A percentile compares a stretch with the other conserved stretches of the same genome.
Evolutionary conservation across 1,140 invertebrate genomes (phyloP).

Genomic region (Drosophila kurseongensis): DNA sequence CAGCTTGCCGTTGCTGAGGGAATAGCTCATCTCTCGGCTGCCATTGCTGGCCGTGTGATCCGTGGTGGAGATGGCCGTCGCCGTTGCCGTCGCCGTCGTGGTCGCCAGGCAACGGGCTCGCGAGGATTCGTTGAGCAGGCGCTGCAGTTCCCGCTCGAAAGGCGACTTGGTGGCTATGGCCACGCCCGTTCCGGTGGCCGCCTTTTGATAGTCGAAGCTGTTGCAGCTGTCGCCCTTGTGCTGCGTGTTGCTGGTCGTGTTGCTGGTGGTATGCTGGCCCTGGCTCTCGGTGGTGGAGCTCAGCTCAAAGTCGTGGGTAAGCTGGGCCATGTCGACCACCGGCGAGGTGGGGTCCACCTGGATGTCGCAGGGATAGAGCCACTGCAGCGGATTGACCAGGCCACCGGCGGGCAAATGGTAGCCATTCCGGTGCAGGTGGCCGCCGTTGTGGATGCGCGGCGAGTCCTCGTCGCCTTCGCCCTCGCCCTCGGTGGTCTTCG

Average conservation of each 20-base stretch:
- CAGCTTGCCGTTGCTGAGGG: conserved; percentile 63
- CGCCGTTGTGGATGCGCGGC: conserved; percentile 62
- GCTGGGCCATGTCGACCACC: conserved; percentile 68
- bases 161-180: conserved; percentile 85
- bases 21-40: conserved; percentile 60
- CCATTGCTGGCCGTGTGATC: conserved; percentile 72
- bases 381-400: conserved; percentile 85
- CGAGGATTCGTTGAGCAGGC: conserved; percentile 88
- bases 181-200: conserved; percentile 3
- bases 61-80: conserved; percentile 21
- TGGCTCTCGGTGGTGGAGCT: conserved; percentile 85
- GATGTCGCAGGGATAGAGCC: conserved; percentile 87
- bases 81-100: conserved; percentile 4
- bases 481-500: conserved; percentile 87
- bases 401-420: conserved; percentile 34
- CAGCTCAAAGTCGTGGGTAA: conserved; percentile 76
- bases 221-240: conserved; percentile 87
- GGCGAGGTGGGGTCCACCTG: conserved; percentile 85
- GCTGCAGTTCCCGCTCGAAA: conserved; percentile 90
- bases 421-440: conserved; percentile 53
- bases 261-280: conserved; percentile 84
- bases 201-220: conserved; percentile 87
- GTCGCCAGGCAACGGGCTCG: conserved; percentile 59
- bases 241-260: conserved; percentile 78
- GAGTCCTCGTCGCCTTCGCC: conserved; percentile 81